A percentile compares a stretch with the other conserved stretches of the same genome.
Evolutionary conservation across 2,888 invertebrate genomes (phyloP).

Genomic region (Oligia strigilis): DNA sequence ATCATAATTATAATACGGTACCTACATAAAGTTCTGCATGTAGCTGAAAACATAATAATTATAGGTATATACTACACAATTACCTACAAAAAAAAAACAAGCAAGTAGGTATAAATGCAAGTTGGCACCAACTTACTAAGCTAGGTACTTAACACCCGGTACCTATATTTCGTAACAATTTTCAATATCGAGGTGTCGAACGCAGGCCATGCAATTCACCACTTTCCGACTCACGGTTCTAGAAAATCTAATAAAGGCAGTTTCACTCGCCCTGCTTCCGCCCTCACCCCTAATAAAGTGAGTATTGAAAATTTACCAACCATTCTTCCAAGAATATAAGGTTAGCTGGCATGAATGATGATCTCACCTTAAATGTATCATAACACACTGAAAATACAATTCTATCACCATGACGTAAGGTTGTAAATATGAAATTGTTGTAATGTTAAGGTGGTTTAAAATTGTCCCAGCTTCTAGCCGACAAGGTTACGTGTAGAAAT

Average conservation of each 20-base stretch:
- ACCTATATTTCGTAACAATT: constrained; percentile 58
- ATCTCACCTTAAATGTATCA: constrained; percentile 74
- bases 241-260: constrained; percentile 90
- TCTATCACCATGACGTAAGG: constrained; percentile 58
- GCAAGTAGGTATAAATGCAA: neutral
- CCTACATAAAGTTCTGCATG: neutral
- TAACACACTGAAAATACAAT: constrained; percentile 60
- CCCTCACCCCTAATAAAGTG: constrained; percentile 89
- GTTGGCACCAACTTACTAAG: constrained; percentile 1
- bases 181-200: constrained; percentile 82
- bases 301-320: constrained; percentile 91
- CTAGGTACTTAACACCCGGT: constrained; percentile 9
- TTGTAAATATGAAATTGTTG: constrained; percentile 32
- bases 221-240: constrained; percentile 82
- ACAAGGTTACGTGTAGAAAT: constrained; percentile 78
- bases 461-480: constrained; percentile 71
- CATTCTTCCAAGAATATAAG: constrained; percentile 89
- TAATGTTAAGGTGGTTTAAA: constrained; percentile 69
- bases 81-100: neutral
- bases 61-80: neutral
- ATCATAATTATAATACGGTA: neutral
- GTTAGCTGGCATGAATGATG: constrained; percentile 85
- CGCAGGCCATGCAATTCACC: constrained; percentile 80
- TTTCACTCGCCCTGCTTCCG: constrained; percentile 86
- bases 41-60: neutral